Percentiles rank a stretch among this genome's conserved stretches.
These are phyloP conservation scores for Escarpia spicata DNA, from an alignment of 2,888 invertebrate genomes.

Conservation along the genomic window DNA sequence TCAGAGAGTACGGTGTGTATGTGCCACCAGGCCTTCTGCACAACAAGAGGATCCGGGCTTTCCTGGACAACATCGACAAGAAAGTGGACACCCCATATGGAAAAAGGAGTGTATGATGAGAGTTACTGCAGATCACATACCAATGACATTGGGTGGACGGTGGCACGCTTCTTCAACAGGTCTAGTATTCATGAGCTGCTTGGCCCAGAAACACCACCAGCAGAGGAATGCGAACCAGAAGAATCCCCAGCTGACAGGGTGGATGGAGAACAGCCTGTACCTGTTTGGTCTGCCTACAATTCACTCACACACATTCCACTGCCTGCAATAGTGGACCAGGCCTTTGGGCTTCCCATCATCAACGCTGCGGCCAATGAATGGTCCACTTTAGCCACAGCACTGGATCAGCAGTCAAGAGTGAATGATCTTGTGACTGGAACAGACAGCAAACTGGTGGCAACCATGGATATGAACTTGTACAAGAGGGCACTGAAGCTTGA, in stretches of 20 bases:
- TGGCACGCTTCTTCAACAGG: conserved; percentile 24
- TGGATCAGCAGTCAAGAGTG: neutral
- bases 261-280: conserved; percentile 23
- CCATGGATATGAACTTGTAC: conserved; percentile 31
- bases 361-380: no score
- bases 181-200: no score
- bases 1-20: conserved; percentile 24
- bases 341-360: neutral
- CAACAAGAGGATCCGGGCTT: conserved; percentile 22
- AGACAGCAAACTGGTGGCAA: neutral
- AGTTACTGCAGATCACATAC: neutral
- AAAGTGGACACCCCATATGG: conserved; percentile 25
- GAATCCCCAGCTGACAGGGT: neutral
- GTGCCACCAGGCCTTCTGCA: conserved; percentile 19
- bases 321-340: neutral
- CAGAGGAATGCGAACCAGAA: neutral
- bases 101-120: conserved; percentile 20
- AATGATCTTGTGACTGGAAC: conserved; percentile 22
- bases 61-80: conserved; percentile 25
- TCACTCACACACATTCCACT: neutral
- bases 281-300: conserved; percentile 32
- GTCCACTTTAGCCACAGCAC: no score
- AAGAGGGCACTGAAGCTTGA: conserved; percentile 29
- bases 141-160: conserved; percentile 24
- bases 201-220: no score